A percentile compares a stretch with the other conserved stretches of the same genome.
phyloP scores from a whole-genome alignment of 2,113 vertebrate genomes.

The Ascaphus truei region DNA sequence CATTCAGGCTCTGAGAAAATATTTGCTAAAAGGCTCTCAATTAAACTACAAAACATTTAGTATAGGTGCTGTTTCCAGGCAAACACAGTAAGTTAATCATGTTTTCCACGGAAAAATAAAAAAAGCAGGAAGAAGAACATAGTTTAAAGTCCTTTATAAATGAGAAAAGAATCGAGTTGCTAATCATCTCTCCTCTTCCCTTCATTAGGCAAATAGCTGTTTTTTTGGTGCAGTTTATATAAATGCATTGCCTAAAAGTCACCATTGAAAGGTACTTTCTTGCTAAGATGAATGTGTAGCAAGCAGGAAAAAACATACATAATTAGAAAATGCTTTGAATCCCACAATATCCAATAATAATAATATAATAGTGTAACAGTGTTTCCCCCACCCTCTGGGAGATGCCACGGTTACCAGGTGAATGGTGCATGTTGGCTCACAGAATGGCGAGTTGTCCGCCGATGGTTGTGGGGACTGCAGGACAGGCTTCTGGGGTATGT shows the following conservation, averaged over 20 bases:
- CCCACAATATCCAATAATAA: background rate
- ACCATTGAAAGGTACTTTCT: background rate
- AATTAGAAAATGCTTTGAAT: background rate
- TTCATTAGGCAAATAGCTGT: constrained; percentile 11
- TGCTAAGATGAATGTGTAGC: background rate
- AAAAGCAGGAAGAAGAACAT: background rate
- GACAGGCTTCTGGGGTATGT: too few species aligned
- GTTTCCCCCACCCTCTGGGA: too few species aligned
- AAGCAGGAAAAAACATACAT: background rate
- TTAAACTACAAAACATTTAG: constrained; percentile 43
- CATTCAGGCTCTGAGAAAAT: constrained; percentile 58
- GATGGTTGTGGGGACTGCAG: too few species aligned
- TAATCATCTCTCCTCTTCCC: constrained; percentile 21
- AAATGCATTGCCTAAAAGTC: background rate
- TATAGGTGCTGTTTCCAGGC: constrained; percentile 41
- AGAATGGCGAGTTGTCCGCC: too few species aligned
- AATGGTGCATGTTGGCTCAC: too few species aligned
- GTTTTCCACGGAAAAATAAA: constrained; percentile 45
- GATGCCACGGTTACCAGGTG: too few species aligned
- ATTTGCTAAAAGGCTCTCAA: constrained; percentile 53
- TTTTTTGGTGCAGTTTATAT: background rate
- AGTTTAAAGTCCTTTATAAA: constrained; percentile 28
- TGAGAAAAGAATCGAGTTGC: constrained; percentile 17
- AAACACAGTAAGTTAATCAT: background rate
- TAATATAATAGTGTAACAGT: background rate